Base-by-base conservation (phyloP, 1,140 invertebrate genomes). In the Aphidius ervi region DNA sequence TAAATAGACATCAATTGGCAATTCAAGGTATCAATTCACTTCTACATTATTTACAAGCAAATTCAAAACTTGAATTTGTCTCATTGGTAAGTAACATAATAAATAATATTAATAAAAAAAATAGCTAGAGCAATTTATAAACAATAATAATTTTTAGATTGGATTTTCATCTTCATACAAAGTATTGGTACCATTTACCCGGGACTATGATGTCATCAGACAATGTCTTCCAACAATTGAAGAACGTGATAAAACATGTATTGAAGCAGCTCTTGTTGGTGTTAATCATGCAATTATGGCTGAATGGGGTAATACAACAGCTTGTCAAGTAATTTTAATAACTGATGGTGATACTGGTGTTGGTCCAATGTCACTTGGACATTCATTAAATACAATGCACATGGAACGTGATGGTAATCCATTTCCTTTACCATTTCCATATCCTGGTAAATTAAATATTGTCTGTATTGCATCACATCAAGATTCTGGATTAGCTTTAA, bases 41-140 rank as follows among this genome's bases (percentile, higher is more conserved):
- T 62, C 78, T 97, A 42, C 92, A 97, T 80, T 90, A 93, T 75
- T 81, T 97, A 56, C 83, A 86, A 67, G 70, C 82, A 2, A 87
- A 94, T 73, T 90, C 88, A 9, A 95, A 92, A 81, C 72, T 97
- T 54, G 95, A 98, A 80, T 95, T 95, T 81, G 88, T 93, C 8
- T 84, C 94, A n/a, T 75, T 97, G 77, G 90, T 97, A 79, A 81
- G 74, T 61, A 49, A 46, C n/a, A 49, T 47, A 37, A 37, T 49
- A 45, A 10, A 31, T 31, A 31, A 3, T 31, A 45, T 16, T 43
- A 16, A 43, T 43, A 10, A 20, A 43, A 16, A 2, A n/a, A 16
- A 55, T 7, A 55, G 8, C 46, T 9, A 8, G 46, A 16, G 16
- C 16, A 16, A 46, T 37, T 54, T 31, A n/a, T 56, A n/a, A 64